Evolutionary conservation across 2,888 invertebrate species (phyloP).

Genomic region (Phyto melanocephala): DNA sequence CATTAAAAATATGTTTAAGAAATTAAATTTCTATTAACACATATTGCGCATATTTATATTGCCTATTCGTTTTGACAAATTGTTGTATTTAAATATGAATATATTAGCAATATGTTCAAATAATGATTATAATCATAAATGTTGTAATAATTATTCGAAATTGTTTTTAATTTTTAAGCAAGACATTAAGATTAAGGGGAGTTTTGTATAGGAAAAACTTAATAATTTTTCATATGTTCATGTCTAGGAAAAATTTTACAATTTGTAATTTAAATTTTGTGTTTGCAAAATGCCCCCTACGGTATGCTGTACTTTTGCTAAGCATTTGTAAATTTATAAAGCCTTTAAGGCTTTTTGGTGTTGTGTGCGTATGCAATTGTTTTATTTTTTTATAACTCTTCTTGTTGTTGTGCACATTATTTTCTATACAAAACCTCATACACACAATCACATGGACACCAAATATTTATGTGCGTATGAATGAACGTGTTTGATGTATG

Average conservation of each 20-base stretch:
- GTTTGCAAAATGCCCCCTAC: background rate
- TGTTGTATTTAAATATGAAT: constrained; percentile 8
- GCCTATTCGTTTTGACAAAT: background rate
- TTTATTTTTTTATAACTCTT: constrained; percentile 9
- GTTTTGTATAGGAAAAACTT: background rate
- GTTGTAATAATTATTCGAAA: background rate
- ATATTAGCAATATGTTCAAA: background rate
- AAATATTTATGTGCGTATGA: background rate
- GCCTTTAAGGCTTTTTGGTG: too few relatives aligned
- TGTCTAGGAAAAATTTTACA: background rate
- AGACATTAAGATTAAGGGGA: background rate
- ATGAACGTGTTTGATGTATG: constrained; percentile 63
- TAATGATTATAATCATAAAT: background rate
- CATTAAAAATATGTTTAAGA: constrained; percentile 8
- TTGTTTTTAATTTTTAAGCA: background rate
- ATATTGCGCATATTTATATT: too few relatives aligned
- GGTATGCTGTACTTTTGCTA: background rate
- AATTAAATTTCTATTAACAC: constrained; percentile 24
- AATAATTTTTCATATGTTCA: background rate
- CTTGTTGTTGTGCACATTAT: constrained; percentile 28
- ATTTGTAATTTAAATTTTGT: background rate
- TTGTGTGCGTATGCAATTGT: too few relatives aligned
- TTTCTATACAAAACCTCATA: background rate
- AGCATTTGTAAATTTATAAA: too few relatives aligned
- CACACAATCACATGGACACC: background rate